Base-by-base conservation (phyloP, 2,113 vertebrate genomes). In the Rhea pennata region DNA sequence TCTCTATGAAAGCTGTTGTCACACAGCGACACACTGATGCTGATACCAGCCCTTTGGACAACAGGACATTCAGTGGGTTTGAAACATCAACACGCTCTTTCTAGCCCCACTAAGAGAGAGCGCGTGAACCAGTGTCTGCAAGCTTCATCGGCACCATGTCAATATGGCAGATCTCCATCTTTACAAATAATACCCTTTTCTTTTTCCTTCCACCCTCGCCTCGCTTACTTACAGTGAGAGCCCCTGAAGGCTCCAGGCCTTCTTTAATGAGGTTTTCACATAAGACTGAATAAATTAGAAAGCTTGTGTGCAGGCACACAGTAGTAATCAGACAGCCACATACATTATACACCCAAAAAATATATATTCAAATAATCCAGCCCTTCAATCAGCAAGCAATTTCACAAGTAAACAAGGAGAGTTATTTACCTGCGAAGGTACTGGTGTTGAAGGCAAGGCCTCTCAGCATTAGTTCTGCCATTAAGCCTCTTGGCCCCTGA, bases 261-360 rank as follows among this genome's bases (percentile, higher is more conserved):
- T 48, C 61, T 75, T 94, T 94, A 86, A 95, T 26, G 87, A 91
- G 88, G n/a, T 81, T 95, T 90, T 86, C 77, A 74, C 62, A 81
- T 61, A 51, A 78, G 44, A 29, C 51, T 75, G 56, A 75, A 93
- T 90, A 78, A 87, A 95, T 88, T 69, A 95, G 87, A 75, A 93
- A 53, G 12, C 84, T 40, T 26, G 58, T n/a, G n/a, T n/a, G 91
- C 51, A 87, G 56, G 39, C 92, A 6, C 26, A 59, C 56, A 12
- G 39, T 6, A 65, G 59, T 42, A 48, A 23, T 5, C 31, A 83
- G 51, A 58, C 67, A 75, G 66, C 36, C 62, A 77, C 66, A 31
- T 3, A 29, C 8, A 0, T 56, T 10, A 39, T 6, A 33, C 17
- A 84, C 56, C 54, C 24, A 3, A 48, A 87, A 85, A 94, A 39